These are phyloP conservation scores for Furcula furcula DNA, from an alignment of 2,888 invertebrate genomes.

Conservation along the genomic window DNA sequence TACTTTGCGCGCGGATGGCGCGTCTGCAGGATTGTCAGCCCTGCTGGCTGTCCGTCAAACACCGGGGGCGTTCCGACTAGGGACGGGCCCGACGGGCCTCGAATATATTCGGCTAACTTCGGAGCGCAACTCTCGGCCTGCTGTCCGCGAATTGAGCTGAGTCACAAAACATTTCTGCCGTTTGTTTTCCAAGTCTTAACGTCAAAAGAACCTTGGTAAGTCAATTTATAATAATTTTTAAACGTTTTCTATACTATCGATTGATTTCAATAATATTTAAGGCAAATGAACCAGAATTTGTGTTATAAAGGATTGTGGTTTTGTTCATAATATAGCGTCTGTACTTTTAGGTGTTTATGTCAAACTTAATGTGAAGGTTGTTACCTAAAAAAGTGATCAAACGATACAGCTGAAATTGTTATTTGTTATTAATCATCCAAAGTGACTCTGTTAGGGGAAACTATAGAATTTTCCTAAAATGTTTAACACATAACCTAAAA, in stretches of 20 bases:
- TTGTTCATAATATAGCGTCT: constrained; percentile 36
- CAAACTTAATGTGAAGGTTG: constrained; percentile 8
- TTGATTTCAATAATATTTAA: background rate
- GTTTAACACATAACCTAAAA: constrained; percentile 53
- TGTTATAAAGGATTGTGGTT: constrained; percentile 18
- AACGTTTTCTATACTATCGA: constrained; percentile 1
- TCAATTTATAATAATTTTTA: constrained; percentile 24
- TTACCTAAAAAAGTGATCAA: background rate
- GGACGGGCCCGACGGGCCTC: constrained; percentile 56
- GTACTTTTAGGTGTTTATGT: constrained; percentile 30
- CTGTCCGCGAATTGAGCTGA: constrained; percentile 64
- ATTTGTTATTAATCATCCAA: background rate
- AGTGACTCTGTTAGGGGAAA: no score
- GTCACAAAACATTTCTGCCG: constrained; percentile 47
- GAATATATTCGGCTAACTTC: constrained; percentile 56
- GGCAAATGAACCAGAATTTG: constrained; percentile 2
- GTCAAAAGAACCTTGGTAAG: constrained; percentile 46
- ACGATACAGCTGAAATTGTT: background rate
- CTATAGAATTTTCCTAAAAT: constrained; percentile 7
- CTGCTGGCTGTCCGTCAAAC: constrained; percentile 53
- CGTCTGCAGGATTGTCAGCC: constrained; percentile 55
- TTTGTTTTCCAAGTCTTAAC: constrained; percentile 33
- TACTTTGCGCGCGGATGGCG: constrained; percentile 58
- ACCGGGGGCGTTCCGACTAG: constrained; percentile 52
- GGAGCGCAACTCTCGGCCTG: constrained; percentile 46